phyloP scores from a whole-genome alignment of 2,797 vertebrate genomes.

The Aplochiton taeniatus region DNA sequence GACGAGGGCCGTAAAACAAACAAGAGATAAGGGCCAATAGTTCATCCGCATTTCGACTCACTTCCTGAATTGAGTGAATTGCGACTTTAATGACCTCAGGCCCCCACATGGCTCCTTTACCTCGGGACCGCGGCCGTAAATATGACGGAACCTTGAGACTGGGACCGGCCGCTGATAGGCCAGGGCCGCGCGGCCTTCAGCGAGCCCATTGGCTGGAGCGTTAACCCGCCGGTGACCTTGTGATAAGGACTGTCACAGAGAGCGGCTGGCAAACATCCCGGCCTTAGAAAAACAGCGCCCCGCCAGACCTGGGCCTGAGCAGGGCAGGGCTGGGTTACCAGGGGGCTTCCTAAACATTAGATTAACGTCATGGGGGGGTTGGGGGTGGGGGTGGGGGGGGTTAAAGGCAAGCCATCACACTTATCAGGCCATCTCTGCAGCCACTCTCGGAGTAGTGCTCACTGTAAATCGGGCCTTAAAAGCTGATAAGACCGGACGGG shows the following conservation, averaged over 20 bases:
- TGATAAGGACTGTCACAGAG: slow-evolving; percentile 69
- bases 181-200: slow-evolving; percentile 48
- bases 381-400: no score
- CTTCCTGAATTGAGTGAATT: slow-evolving; percentile 10
- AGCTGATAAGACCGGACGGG: neutral
- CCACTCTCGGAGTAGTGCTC: neutral
- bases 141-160: neutral
- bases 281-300: slow-evolving; percentile 50
- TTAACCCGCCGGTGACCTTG: slow-evolving; percentile 71
- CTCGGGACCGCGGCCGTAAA: neutral
- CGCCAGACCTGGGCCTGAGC: slow-evolving; percentile 19
- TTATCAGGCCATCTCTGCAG: neutral
- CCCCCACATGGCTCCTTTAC: slow-evolving; percentile 3
- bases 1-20: slow-evolving; percentile 25
- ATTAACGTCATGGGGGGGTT: slow-evolving; percentile 5
- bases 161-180: slow-evolving; percentile 46
- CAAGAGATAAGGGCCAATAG: no score
- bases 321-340: slow-evolving; percentile 23
- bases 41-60: no score
- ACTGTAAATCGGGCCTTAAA: slow-evolving; percentile 13
- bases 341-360: slow-evolving; percentile 20
- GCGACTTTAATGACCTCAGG: neutral
- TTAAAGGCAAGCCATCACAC: no score
- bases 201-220: slow-evolving; percentile 54
- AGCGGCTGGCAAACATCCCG: slow-evolving; percentile 70